These are phyloP conservation scores for Phenganax subtilis DNA, from an alignment of 92 coral and sea anemone species.

Conservation along the genomic window DNA sequence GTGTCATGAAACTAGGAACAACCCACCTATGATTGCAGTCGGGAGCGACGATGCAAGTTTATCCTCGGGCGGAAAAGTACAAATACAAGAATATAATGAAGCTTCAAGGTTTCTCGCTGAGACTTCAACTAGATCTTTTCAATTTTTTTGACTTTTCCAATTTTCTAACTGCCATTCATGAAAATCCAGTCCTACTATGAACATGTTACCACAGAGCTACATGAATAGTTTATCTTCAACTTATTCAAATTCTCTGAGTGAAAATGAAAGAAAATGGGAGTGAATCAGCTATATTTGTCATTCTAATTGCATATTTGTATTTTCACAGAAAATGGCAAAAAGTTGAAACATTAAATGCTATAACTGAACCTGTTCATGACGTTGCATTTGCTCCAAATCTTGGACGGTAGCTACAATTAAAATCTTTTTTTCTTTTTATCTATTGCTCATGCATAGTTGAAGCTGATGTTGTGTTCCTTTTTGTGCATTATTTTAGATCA, in stretches of 20 bases:
- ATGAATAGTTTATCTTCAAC: not conserved
- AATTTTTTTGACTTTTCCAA: not conserved
- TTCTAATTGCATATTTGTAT: too few relatives aligned
- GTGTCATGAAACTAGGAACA: slow-evolving; percentile 46
- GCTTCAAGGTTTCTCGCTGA: slow-evolving; percentile 17
- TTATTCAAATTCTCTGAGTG: not conserved
- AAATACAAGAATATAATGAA: slow-evolving; percentile 89
- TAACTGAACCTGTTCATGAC: slow-evolving; percentile 96
- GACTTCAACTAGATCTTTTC: too few relatives aligned
- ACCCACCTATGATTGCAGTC: slow-evolving; percentile 87
- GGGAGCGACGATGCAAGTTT: slow-evolving; percentile 89
- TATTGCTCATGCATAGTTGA: not conserved
- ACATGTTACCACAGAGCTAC: not conserved
- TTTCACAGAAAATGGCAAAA: slow-evolving; percentile 84
- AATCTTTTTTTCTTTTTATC: not conserved
- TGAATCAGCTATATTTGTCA: too few relatives aligned
- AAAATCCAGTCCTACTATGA: not conserved
- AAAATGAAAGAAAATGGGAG: too few relatives aligned
- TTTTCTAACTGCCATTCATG: not conserved
- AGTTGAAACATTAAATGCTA: slow-evolving; percentile 92
- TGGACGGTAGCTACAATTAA: slow-evolving; percentile 64
- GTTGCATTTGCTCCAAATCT: slow-evolving; percentile 97
- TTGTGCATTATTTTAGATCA: slow-evolving; percentile 52
- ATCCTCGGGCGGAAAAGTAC: slow-evolving; percentile 94
- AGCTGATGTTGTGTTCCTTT: not conserved